These are phyloP conservation scores for Platerodrilus igneus DNA, from an alignment of 2,888 invertebrate genomes.

Conservation along the genomic window DNA sequence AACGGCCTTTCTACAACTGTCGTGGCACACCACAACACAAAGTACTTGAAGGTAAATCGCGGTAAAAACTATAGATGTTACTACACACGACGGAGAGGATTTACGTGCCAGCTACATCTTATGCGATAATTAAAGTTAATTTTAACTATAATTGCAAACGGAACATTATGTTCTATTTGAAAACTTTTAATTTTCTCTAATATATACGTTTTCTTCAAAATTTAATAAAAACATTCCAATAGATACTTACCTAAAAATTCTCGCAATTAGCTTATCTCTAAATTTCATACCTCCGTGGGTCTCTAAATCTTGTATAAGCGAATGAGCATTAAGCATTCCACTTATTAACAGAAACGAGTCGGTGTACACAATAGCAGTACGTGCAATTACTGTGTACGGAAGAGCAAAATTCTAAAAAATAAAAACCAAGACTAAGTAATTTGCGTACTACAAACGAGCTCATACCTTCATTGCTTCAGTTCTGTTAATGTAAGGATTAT, in stretches of 20 bases:
- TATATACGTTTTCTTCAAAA: slow-evolving; percentile 13
- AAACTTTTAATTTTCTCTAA: not conserved
- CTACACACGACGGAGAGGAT: too few species aligned
- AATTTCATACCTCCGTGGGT: slow-evolving; percentile 51
- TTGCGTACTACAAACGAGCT: slow-evolving; percentile 9
- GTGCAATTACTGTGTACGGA: slow-evolving; percentile 58
- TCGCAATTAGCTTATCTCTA: slow-evolving; percentile 49
- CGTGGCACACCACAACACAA: too few species aligned
- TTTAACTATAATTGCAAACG: too few species aligned
- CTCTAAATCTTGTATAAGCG: slow-evolving; percentile 53
- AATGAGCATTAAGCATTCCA: slow-evolving; percentile 55
- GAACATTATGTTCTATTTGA: too few species aligned
- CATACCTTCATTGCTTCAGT: slow-evolving; percentile 52
- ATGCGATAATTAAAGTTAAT: too few species aligned
- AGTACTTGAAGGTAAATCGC: too few species aligned
- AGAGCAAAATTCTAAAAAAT: slow-evolving; percentile 40
- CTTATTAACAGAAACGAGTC: slow-evolving; percentile 59
- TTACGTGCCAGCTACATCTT: too few species aligned
- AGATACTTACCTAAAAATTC: slow-evolving; percentile 56
- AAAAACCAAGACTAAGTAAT: not conserved
- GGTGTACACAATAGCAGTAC: slow-evolving; percentile 59
- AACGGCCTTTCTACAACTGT: too few species aligned
- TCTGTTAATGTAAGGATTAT: slow-evolving; percentile 56
- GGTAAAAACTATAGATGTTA: too few species aligned
- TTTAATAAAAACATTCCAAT: too few species aligned